Conservation (phyloP, 2,888 invertebrate genomes). For the Drosophila atroscutellata region DNA sequence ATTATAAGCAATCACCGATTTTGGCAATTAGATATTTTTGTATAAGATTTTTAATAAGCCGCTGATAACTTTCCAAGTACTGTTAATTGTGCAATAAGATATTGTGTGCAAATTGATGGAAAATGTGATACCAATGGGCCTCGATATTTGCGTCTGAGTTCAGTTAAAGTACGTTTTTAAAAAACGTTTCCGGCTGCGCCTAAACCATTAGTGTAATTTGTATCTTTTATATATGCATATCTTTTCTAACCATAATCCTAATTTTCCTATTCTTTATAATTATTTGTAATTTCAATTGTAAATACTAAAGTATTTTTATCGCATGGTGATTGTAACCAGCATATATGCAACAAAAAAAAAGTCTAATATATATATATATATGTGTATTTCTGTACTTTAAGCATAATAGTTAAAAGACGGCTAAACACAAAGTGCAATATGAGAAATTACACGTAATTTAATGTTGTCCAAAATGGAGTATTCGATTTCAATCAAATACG, state of each 20-base stretch:
- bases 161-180: slow-evolving; percentile 42
- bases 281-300: slow-evolving; percentile 57
- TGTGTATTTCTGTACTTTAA: slow-evolving; percentile 16
- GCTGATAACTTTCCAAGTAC: slow-evolving; percentile 59
- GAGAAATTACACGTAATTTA: background rate
- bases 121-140: slow-evolving; percentile 68
- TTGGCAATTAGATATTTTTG: slow-evolving; percentile 60
- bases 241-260: slow-evolving; percentile 15
- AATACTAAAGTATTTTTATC: slow-evolving; percentile 41
- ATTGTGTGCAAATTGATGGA: slow-evolving; percentile 35
- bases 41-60: slow-evolving; percentile 55
- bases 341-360: slow-evolving; percentile 12
- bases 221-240: slow-evolving; percentile 39
- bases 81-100: slow-evolving; percentile 21
- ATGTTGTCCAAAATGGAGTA: background rate
- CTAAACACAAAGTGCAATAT: slow-evolving; percentile 19
- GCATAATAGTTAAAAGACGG: slow-evolving; percentile 26
- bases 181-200: slow-evolving; percentile 35
- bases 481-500: background rate
- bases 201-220: slow-evolving; percentile 31
- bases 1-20: slow-evolving; percentile 45
- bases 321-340: slow-evolving; percentile 2
- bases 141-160: slow-evolving; percentile 50
- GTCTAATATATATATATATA: slow-evolving; percentile 7
- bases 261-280: slow-evolving; percentile 32